Evolutionary conservation across 2,113 vertebrate species (phyloP).

Genomic region (Eudorcas thomsonii): DNA sequence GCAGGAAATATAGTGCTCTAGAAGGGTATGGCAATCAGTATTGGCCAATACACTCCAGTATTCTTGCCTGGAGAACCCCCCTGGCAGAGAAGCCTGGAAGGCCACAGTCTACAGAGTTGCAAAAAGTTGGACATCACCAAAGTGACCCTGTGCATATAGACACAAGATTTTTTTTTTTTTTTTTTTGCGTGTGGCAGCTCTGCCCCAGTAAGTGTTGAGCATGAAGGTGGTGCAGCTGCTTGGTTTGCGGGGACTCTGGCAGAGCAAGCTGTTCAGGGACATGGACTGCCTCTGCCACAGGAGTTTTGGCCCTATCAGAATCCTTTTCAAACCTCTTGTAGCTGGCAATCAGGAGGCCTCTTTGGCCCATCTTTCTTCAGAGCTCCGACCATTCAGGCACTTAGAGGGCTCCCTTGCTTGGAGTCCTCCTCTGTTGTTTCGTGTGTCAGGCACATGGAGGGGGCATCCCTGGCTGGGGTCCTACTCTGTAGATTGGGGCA

Average conservation of each 20-base stretch:
- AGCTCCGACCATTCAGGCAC: background rate
- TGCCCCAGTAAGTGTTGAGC: background rate
- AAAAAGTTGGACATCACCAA: background rate
- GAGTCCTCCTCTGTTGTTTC: background rate
- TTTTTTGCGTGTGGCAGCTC: background rate
- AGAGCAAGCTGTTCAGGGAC: background rate
- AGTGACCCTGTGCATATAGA: background rate
- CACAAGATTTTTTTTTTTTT: background rate
- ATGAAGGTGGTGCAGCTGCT: accelerated
- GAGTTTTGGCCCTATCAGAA: background rate
- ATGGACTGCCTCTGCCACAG: background rate
- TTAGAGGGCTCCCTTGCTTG: background rate
- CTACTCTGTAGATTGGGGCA: background rate
- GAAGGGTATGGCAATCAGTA: background rate
- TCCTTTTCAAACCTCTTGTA: background rate
- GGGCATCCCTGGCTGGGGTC: accelerated
- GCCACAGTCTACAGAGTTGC: background rate
- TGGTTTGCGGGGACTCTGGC: background rate
- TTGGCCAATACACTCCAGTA: background rate
- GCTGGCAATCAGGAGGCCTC: background rate
- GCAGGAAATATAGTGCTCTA: background rate
- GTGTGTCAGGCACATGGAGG: background rate
- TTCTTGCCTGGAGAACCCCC: background rate
- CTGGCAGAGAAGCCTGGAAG: background rate
- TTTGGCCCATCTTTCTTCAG: background rate